These are phyloP conservation scores for Epinephelus coioides DNA, from an alignment of 2,797 vertebrate genomes.

Conservation along the genomic window DNA sequence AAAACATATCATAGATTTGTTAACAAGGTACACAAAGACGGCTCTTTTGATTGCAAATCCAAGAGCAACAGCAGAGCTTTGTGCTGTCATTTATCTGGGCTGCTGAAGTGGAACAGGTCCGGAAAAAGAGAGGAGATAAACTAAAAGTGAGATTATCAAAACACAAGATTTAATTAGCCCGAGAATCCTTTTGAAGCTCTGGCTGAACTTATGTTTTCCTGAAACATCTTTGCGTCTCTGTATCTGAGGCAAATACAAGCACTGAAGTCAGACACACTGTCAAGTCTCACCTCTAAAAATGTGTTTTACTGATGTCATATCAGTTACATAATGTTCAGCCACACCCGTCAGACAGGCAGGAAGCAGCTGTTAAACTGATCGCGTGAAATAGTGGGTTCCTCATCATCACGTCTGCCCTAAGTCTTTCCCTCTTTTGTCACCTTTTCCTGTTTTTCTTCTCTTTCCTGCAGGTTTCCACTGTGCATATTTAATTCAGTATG, in stretches of 20 bases:
- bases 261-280: neutral
- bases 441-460: conserved; percentile 76
- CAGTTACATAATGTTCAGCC: conserved; percentile 49
- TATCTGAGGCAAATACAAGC: conserved; percentile 19
- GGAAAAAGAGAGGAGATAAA: conserved; percentile 8
- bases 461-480: conserved; percentile 46
- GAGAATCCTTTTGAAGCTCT: conserved; percentile 23
- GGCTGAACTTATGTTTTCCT: neutral
- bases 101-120: conserved; percentile 18
- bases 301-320: conserved; percentile 42
- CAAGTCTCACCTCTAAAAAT: conserved; percentile 27
- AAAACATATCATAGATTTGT: conserved; percentile 49
- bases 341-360: conserved; percentile 59
- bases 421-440: conserved; percentile 69
- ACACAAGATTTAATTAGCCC: neutral
- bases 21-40: conserved; percentile 17
- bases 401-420: conserved; percentile 43
- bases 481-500: conserved; percentile 28
- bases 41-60: conserved; percentile 42
- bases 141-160: conserved; percentile 19
- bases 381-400: conserved; percentile 31
- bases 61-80: conserved; percentile 58
- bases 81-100: conserved; percentile 23
- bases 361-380: conserved; percentile 69
- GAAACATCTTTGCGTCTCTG: neutral